Base-by-base conservation (phyloP, 2,888 invertebrate genomes). In the Furcula furcula region DNA sequence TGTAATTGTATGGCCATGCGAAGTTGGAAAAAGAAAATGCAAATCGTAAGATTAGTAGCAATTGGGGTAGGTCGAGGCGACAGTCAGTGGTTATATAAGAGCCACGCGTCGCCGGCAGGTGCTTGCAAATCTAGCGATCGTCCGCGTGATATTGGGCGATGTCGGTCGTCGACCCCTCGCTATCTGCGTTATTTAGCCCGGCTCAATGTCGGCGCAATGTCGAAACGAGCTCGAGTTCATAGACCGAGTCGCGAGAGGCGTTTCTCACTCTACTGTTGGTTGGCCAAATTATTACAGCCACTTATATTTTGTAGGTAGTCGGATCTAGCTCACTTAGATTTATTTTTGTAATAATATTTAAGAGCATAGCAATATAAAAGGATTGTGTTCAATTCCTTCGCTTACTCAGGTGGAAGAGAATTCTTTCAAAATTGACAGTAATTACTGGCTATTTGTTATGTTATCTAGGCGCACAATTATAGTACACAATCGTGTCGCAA, bases 141-240 rank as follows among this genome's bases (percentile, higher is more conserved):
- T 72, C 82, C 81, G 84, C 75, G 74, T 80, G 76, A 83, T 84
- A 85, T 84, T 85, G 82, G 81, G 81, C 76, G 78, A 70, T 77
- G 83, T 76, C 83, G 87, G 86, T 80, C 87, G 76, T 78, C 76
- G 75, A 85, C 81, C 84, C 65, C 71, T 61, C 65, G 83, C 83
- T 88, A 87, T 87, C 87, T 85, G 77, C 80, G 81, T 83, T 82
- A 83, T 85, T 86, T 81, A 76, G 84, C 80, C 72, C 76, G 78
- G 66, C 80, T 73, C 80, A 87, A 86, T 82, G 86, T 76, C 86
- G 83, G 69, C 75, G 68, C 86, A 87, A 88, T 84, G 87, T 87
- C 87, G 84, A 77, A 70, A 67, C 74, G 70, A 72, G 66, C 42
- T 46, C 69, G 78, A 77, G 86, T 85, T 84, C 85, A 82, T 65